Base-by-base conservation (phyloP, 2,113 vertebrate genomes). In the Zosterops pallidus region DNA sequence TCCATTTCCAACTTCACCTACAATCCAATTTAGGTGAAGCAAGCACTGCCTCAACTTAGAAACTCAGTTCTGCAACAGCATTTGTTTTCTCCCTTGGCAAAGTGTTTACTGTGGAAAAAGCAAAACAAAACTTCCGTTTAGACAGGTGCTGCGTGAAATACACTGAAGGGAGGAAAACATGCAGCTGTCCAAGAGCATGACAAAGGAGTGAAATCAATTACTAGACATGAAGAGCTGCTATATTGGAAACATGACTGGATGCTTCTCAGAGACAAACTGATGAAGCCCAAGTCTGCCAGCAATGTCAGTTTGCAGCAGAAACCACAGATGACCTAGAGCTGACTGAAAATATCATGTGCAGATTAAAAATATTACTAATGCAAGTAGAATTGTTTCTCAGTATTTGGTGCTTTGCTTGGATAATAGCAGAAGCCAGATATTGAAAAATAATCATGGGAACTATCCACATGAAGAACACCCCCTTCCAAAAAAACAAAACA, bases 91-190 rank as follows among this genome's bases (percentile, higher is more conserved):
- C 24, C 53, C 69, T 91, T 70, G 3, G 9, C 23, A 39, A 81
- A 86, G 17, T 17, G 39, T 63, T 91, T 70, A 78, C 52, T 50
- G 55, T 4, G 8, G 76, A n/a, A 70, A 67, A 87, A n/a, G 56
- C 19, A 92, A 94, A 85, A 14, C 23, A 67, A 88, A 56, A 20
- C 22, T 46, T 77, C 28, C 87, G 56, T 91, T 94, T 87, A 69
- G 69, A 85, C 84, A 94, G 91, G 76, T 92, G 91, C 39, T 91
- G 41, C 28, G 24, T 63, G 57, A 86, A 82, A 74, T 37, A 79
- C 14, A 25, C 39, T 70, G 63, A 55, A 62, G 33, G 44, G 15
- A 92, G 15, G 39, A 83, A 37, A 91, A 77, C 0, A 1, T 22
- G 39, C 95, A 92, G 94, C 37, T 39, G 37, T 39, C 37, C 37